Base-by-base conservation (phyloP, 2,113 vertebrate species). In the Halichoerus grypus region DNA sequence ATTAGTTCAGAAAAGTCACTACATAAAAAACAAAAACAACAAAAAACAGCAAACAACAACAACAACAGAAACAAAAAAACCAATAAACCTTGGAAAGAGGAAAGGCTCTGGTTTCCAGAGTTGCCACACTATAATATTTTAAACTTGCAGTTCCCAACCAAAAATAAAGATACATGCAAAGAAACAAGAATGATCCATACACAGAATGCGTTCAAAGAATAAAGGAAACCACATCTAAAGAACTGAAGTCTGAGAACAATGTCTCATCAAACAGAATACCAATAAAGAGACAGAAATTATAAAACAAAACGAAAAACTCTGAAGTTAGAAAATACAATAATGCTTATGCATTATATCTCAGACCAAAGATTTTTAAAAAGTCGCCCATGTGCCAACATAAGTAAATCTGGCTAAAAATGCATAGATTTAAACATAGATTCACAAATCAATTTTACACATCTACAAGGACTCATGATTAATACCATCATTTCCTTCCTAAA, bases 201-300 rank as follows among this genome's bases (percentile, higher is more conserved):
- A 80, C n/a, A 71, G 61, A 71, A 81, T 76, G 5, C 5, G 16
- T 77, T 65, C 67, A 77, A 77, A 57, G 26, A 92, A 51, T 88
- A 51, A 83, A 76, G 51, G 9, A 84, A 74, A 76, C 16, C n/a
- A 57, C 57, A 26, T 82, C 13, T 82, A 74, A 69, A 82, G 46
- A 95, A 89, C 14, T 33, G 33, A 88, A 63, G 49, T 59, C 69
- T 14, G 74, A 96, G 55, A 59, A 96, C 21, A 87, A 77, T 24
- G 26, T 81, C 24, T 94, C 57, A 94, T 9, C 76, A 74, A 65
- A 72, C 1, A 86, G n/a, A 87, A 19, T 24, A 88, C 11, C 55
- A 92, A 82, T 46, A 67, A 13, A 86, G 31, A 39, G 59, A 85
- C 2, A 67, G 57, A 55, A 82, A 72, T 33, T 59, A 39, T 83